Conservation (phyloP, 2,888 invertebrate genomes). For the Tiliacea citrago region DNA sequence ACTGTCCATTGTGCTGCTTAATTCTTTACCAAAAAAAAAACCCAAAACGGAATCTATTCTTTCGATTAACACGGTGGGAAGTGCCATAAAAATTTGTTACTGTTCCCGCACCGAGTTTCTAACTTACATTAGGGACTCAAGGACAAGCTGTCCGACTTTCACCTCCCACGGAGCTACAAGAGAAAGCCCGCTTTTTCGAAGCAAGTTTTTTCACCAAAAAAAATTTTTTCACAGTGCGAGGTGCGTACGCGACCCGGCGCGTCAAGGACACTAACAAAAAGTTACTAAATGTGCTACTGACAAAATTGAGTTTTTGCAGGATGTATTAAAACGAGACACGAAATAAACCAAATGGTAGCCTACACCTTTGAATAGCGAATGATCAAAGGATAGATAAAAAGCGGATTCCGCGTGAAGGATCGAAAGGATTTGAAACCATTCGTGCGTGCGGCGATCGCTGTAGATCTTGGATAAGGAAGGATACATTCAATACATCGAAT, state of each 20-base stretch:
- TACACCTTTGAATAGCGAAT: constrained; percentile 65
- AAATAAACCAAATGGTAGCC: constrained; percentile 65
- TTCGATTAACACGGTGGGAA: constrained; percentile 45
- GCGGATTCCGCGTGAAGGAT: constrained; percentile 75
- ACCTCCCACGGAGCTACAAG: constrained; percentile 81
- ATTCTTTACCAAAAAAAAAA: constrained; percentile 44
- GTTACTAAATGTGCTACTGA: constrained; percentile 18
- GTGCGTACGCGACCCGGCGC: constrained; percentile 53
- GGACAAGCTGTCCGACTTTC: constrained; percentile 84
- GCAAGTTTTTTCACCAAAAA: constrained; percentile 77
- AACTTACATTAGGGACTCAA: constrained; percentile 79
- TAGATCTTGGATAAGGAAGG: constrained; percentile 76
- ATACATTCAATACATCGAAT: constrained; percentile 72
- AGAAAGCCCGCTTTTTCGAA: constrained; percentile 80
- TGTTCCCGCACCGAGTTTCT: constrained; percentile 70
- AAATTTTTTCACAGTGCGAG: constrained; percentile 69
- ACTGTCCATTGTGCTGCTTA: constrained; percentile 40
- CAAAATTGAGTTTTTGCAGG: constrained; percentile 40
- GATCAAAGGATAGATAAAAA: constrained; percentile 81
- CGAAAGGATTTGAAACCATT: constrained; percentile 76
- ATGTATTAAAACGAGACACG: constrained; percentile 43
- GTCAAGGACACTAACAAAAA: constrained; percentile 56
- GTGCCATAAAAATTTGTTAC: constrained; percentile 44
- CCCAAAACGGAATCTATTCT: constrained; percentile 36
- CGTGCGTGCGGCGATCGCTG: constrained; percentile 72